Evolutionary conservation across 2,113 vertebrate species (phyloP).

Genomic region (Eublepharis macularius): DNA sequence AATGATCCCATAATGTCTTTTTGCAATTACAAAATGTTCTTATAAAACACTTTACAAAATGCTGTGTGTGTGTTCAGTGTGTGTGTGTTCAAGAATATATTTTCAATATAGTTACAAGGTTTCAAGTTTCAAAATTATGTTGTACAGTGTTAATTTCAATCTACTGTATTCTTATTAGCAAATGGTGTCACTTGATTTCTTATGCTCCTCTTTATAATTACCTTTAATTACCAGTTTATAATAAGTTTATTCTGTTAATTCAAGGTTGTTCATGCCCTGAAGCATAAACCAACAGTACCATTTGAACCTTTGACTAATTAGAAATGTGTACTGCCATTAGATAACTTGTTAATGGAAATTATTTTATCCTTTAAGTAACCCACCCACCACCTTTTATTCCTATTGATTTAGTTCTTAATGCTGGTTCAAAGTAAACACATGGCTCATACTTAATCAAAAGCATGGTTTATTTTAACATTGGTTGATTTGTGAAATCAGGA

Average conservation of each 20-base stretch:
- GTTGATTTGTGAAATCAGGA: too few species aligned
- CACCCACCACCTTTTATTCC: background rate
- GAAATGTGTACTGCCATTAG: conserved; percentile 62
- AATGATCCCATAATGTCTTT: conserved; percentile 57
- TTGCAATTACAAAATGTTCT: conserved; percentile 67
- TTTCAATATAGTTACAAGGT: conserved; percentile 71
- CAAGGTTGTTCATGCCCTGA: conserved; percentile 67
- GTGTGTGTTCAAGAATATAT: too few species aligned
- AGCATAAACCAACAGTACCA: conserved; percentile 62
- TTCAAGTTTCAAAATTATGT: conserved; percentile 73
- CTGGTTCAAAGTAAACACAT: background rate
- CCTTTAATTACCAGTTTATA: conserved; percentile 75
- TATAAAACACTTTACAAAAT: conserved; percentile 72
- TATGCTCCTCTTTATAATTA: conserved; percentile 74
- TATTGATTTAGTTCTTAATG: conserved; percentile 27
- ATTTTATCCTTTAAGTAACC: conserved; percentile 61
- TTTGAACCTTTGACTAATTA: conserved; percentile 67
- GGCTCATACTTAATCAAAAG: background rate
- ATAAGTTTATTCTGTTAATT: conserved; percentile 79
- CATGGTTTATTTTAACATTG: too few species aligned
- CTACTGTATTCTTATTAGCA: conserved; percentile 68
- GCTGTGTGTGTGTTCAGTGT: background rate
- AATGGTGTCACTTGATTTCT: conserved; percentile 66
- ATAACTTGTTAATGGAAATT: conserved; percentile 57
- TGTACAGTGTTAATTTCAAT: conserved; percentile 70